These are phyloP conservation scores for Pseudocheirus occidentalis DNA, from an alignment of 2,797 vertebrate species.

Conservation along the genomic window DNA sequence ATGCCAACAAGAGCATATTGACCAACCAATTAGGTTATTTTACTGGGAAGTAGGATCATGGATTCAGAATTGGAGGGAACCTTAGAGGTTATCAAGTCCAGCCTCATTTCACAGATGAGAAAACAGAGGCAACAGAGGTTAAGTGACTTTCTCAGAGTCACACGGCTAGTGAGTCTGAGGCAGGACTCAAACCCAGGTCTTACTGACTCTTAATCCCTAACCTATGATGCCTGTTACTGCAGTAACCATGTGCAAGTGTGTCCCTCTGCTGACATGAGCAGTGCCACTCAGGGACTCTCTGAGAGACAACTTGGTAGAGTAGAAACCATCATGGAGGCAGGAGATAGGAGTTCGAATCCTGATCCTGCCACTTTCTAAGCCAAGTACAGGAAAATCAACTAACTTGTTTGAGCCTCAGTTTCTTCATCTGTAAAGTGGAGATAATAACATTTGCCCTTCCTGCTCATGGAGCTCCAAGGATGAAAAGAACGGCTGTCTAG, in stretches of 20 bases:
- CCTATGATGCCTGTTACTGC: neutral
- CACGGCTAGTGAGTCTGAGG: neutral
- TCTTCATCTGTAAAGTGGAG: neutral
- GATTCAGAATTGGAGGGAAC: neutral
- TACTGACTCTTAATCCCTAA: too few species aligned
- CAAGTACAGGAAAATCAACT: neutral
- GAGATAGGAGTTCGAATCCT: neutral
- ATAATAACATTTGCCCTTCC: neutral
- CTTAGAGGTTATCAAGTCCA: neutral
- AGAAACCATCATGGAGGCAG: neutral
- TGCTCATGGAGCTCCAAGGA: neutral
- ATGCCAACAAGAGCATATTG: neutral
- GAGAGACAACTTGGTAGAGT: neutral
- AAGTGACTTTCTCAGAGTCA: neutral
- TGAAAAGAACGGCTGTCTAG: neutral
- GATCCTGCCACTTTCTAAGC: neutral
- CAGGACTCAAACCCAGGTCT: too few species aligned
- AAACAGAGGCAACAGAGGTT: neutral
- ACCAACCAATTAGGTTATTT: too few species aligned
- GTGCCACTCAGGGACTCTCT: neutral
- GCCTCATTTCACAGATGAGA: neutral
- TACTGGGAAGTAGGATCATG: neutral
- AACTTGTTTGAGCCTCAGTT: neutral
- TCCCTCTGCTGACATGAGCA: neutral
- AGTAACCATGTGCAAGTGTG: neutral